A percentile compares a stretch with the other conserved stretches of the same genome.
Conservation (phyloP, 1,140 invertebrate species). For the Sarcophaga bullata region DNA sequence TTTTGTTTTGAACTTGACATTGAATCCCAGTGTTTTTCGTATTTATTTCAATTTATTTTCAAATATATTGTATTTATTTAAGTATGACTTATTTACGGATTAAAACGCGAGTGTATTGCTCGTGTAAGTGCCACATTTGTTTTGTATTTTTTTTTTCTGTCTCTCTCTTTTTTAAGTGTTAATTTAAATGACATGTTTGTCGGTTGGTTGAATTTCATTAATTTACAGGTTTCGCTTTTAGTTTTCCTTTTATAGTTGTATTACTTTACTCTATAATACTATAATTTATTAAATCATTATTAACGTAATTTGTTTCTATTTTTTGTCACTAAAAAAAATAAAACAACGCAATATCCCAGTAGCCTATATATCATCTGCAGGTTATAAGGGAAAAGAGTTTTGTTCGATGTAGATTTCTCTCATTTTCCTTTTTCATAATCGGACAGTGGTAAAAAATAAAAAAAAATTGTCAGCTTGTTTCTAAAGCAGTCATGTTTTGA, state of each 20-base stretch:
- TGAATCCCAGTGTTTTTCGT: not conserved
- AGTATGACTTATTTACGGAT: not conserved
- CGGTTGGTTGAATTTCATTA: not conserved
- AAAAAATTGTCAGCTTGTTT: no score
- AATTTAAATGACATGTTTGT: conserved; percentile 32
- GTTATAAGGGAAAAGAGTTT: no score
- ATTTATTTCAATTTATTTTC: not conserved
- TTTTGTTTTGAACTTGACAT: not conserved
- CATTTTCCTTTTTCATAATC: no score
- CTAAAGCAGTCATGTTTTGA: no score
- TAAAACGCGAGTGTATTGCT: no score
- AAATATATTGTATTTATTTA: not conserved
- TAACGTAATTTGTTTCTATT: not conserved
- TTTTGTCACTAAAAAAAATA: not conserved
- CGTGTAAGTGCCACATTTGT: no score
- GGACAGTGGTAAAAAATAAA: no score
- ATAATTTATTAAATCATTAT: conserved; percentile 12
- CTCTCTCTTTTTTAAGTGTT: conserved; percentile 16
- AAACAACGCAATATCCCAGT: not conserved
- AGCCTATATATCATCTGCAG: no score
- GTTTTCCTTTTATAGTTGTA: not conserved
- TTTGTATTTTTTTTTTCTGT: not conserved
- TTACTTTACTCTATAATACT: not conserved
- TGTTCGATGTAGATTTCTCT: no score
- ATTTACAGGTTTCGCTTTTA: not conserved